phyloP scores from a whole-genome alignment of 2,888 invertebrate species.

The Harmothoe impar region DNA sequence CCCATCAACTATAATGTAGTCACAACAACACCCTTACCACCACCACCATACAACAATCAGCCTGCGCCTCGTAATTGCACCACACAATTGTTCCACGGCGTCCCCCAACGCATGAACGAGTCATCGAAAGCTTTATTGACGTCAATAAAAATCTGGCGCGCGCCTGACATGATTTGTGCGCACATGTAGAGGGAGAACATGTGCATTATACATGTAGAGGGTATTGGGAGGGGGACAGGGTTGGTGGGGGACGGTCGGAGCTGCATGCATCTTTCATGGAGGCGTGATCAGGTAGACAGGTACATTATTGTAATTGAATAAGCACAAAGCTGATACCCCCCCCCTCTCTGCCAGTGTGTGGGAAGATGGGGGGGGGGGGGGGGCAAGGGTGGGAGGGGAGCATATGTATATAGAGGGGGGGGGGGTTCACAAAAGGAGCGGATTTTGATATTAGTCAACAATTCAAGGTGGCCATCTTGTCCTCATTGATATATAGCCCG shows the following conservation, averaged over 20 bases:
- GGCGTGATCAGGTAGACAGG: not conserved
- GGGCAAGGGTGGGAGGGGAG: not conserved
- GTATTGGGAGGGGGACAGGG: not conserved
- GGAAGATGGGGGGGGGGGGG: not conserved
- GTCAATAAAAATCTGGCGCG: constrained; percentile 7
- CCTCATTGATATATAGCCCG: no score
- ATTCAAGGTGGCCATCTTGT: no score
- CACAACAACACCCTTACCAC: not conserved
- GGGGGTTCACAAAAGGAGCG: no score
- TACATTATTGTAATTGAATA: constrained; percentile 31
- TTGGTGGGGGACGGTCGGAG: not conserved
- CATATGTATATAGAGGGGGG: not conserved
- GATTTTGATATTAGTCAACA: no score
- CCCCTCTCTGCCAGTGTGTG: not conserved
- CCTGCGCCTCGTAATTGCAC: not conserved
- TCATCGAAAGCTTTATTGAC: constrained; percentile 9
- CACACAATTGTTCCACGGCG: not conserved
- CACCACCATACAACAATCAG: not conserved
- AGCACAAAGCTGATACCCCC: not conserved
- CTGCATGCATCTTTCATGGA: constrained; percentile 7
- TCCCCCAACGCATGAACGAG: not conserved
- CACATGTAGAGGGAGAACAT: not conserved
- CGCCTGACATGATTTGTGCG: constrained; percentile 12
- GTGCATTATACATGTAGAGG: constrained; percentile 26
- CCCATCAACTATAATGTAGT: no score